These are phyloP conservation scores for Rhinophrynus dorsalis DNA, from an alignment of 2,797 vertebrate genomes.

Conservation along the genomic window DNA sequence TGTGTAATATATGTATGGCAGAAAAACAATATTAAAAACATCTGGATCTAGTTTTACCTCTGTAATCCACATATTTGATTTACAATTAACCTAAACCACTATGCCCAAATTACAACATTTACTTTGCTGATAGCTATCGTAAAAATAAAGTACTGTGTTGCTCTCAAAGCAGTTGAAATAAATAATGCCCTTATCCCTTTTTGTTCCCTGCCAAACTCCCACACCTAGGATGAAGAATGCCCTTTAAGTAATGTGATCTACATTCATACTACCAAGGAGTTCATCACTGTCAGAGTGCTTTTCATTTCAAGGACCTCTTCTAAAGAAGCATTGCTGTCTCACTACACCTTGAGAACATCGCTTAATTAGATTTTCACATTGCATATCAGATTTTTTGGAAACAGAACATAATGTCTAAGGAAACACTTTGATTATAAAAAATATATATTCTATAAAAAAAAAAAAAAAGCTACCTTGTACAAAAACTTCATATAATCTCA, in stretches of 20 bases:
- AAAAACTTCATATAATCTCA: too few relatives aligned
- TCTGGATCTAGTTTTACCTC: neutral
- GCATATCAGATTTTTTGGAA: constrained; percentile 1
- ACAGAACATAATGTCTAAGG: neutral
- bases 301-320: constrained; percentile 39
- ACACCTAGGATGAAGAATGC: constrained; percentile 9
- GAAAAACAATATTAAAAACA: neutral
- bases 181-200: constrained; percentile 22
- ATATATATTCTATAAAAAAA: too few relatives aligned
- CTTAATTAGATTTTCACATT: constrained; percentile 37
- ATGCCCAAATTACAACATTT: neutral
- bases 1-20: neutral
- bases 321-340: constrained; percentile 28
- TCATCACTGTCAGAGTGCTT: constrained; percentile 26
- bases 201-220: neutral
- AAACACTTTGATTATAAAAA: too few relatives aligned
- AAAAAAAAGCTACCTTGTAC: too few relatives aligned
- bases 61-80: constrained; percentile 5
- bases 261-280: constrained; percentile 12
- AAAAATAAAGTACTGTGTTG: constrained; percentile 3
- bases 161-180: constrained; percentile 10
- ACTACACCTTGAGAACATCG: constrained; percentile 19
- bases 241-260: constrained; percentile 24
- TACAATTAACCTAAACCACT: constrained; percentile 13
- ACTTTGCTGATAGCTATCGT: constrained; percentile 1